phyloP scores from a whole-genome alignment of 2,797 vertebrate species.

The Pangasius krempfi region DNA sequence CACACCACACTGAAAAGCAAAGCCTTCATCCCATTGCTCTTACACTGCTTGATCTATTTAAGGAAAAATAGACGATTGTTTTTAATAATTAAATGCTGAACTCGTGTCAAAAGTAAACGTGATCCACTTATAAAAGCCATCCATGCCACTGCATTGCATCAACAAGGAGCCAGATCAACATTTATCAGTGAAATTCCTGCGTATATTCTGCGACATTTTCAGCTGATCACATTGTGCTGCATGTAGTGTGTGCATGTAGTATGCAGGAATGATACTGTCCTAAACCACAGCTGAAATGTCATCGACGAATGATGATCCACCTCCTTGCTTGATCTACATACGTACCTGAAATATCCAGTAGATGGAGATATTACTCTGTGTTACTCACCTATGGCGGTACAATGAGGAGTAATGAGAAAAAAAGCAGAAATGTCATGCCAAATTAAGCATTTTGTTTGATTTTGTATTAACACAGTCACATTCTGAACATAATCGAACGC shows the following conservation, averaged over 20 bases:
- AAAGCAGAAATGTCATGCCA: background rate
- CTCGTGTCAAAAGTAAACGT: background rate
- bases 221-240: background rate
- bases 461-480: background rate
- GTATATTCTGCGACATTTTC: background rate
- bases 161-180: too few relatives aligned
- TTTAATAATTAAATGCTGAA: background rate
- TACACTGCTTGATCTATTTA: background rate
- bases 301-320: background rate
- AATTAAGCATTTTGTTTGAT: background rate
- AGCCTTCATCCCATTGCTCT: background rate
- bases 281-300: background rate
- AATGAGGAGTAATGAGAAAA: background rate
- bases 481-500: background rate
- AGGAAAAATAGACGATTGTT: background rate
- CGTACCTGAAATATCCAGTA: background rate
- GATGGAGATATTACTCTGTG: constrained; percentile 2
- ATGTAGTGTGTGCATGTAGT: background rate
- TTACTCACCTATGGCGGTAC: background rate
- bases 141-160: background rate
- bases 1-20: background rate
- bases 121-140: background rate
- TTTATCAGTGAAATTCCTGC: background rate
- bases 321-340: background rate
- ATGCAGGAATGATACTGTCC: background rate